phyloP scores from a whole-genome alignment of 2,888 invertebrate genomes.

The Elysia crispata region DNA sequence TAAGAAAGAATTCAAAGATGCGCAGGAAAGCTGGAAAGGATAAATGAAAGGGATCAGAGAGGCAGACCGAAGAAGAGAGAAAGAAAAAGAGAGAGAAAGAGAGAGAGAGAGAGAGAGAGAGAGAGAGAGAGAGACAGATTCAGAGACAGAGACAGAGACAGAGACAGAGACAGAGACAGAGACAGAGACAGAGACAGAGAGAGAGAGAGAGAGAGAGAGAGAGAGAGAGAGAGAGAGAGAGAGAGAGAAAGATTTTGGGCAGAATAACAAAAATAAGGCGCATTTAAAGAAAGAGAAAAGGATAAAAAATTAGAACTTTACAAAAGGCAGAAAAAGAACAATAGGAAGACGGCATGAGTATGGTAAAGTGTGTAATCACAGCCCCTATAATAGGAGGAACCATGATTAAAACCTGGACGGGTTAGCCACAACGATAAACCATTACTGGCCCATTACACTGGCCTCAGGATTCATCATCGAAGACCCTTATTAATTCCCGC shows the following conservation, averaged over 20 bases:
- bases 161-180: conserved; percentile 37
- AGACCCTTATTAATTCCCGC: neutral
- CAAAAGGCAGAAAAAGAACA: neutral
- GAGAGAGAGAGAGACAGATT: conserved; percentile 26
- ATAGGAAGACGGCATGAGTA: neutral
- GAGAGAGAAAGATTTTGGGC: conserved; percentile 19
- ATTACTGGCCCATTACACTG: conserved; percentile 33
- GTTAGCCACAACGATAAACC: conserved; percentile 38
- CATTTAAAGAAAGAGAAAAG: neutral
- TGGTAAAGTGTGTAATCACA: neutral
- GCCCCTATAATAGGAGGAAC: neutral
- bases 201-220: conserved; percentile 11
- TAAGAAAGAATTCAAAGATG: too few species aligned
- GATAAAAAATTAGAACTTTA: neutral
- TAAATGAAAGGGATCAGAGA: too few species aligned
- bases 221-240: conserved; percentile 26
- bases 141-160: conserved; percentile 37
- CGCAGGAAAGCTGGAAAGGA: too few species aligned
- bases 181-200: conserved; percentile 21
- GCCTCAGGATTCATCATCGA: conserved; percentile 18
- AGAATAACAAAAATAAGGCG: too few species aligned
- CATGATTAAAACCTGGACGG: conserved; percentile 31
- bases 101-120: conserved; percentile 1
- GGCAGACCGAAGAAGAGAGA: too few species aligned
- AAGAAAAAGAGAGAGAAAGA: too few species aligned